These are phyloP conservation scores for Mythimna impura DNA, from an alignment of 2,888 invertebrate genomes.

Conservation along the genomic window DNA sequence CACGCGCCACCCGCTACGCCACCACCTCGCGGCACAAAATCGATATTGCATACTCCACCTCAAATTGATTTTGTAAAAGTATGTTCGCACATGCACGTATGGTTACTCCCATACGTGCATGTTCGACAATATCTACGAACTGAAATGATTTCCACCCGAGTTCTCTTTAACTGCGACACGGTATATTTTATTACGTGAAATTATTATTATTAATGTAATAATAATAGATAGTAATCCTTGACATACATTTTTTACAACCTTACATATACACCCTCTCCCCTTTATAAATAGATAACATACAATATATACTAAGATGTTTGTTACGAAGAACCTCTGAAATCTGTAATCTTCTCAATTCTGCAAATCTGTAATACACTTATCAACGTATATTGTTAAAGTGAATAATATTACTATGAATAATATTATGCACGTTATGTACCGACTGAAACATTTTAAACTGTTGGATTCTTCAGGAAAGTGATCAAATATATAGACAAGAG, in stretches of 20 bases:
- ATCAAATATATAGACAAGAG: neutral
- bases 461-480: neutral
- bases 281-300: neutral
- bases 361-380: constrained; percentile 3
- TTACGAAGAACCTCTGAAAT: constrained; percentile 12
- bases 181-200: neutral
- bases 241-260: neutral
- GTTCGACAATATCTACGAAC: neutral
- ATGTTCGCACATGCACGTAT: constrained; percentile 11
- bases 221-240: neutral
- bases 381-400: neutral
- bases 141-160: constrained; percentile 6
- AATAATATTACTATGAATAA: constrained; percentile 1
- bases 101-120: too few species aligned
- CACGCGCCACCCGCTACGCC: constrained; percentile 44
- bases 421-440: neutral
- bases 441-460: neutral
- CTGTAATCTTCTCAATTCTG: constrained; percentile 8
- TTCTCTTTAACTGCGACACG: neutral
- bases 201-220: constrained; percentile 2
- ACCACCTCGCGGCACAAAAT: constrained; percentile 49
- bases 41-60: constrained; percentile 57
- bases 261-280: neutral
- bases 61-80: constrained; percentile 46
- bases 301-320: constrained; percentile 14